These are phyloP conservation scores for Noctua janthina DNA, from an alignment of 2,888 invertebrate genomes.

Conservation along the genomic window DNA sequence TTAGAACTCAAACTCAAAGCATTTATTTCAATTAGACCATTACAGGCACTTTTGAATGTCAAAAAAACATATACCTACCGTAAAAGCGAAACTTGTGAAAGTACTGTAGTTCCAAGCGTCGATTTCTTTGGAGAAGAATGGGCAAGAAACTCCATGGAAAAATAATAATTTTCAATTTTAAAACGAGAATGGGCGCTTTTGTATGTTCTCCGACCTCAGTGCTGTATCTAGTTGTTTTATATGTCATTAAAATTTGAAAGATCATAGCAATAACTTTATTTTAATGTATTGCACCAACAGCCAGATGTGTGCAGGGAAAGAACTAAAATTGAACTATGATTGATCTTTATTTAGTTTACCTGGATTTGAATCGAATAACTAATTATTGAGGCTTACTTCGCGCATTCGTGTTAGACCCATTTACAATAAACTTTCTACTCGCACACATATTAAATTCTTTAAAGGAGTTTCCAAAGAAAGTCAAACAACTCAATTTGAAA, in stretches of 20 bases:
- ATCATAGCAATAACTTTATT: background rate
- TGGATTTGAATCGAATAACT: background rate
- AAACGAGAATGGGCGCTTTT: background rate
- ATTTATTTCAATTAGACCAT: no score
- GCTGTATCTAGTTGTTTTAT: background rate
- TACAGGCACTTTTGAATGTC: no score
- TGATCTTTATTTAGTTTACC: background rate
- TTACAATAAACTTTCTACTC: background rate
- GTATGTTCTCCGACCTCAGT: background rate
- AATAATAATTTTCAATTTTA: background rate
- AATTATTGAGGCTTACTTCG: background rate
- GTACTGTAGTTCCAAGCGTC: no score
- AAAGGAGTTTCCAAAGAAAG: slow-evolving; percentile 21
- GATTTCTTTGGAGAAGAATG: no score
- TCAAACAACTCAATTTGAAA: slow-evolving; percentile 39
- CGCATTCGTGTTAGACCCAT: background rate
- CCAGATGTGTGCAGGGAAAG: background rate
- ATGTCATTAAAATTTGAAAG: background rate
- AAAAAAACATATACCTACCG: no score
- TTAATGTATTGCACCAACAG: background rate
- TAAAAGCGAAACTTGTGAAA: no score
- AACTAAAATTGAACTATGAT: background rate
- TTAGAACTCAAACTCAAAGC: background rate
- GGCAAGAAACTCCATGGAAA: no score
- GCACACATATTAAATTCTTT: slow-evolving; percentile 6